Percentiles rank a stretch among this genome's conserved stretches.
phyloP scores from a whole-genome alignment of 2,888 invertebrate species.

The Callimorpha dominula region DNA sequence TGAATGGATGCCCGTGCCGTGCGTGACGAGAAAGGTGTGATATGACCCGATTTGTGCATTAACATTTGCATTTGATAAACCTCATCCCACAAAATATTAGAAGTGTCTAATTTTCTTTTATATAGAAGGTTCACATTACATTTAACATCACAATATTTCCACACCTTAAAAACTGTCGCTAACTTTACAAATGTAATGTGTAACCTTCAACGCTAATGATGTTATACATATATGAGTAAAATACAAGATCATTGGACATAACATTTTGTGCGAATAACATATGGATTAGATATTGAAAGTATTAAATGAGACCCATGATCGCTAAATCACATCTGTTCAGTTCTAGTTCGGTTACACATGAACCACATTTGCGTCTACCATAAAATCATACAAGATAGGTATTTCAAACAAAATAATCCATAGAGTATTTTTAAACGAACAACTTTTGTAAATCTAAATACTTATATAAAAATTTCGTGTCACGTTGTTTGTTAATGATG shows the following conservation, averaged over 20 bases:
- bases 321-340: background rate
- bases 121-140: background rate
- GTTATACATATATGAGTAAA: background rate
- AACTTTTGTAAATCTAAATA: no score
- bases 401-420: background rate
- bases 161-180: background rate
- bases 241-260: constrained; percentile 1
- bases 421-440: background rate
- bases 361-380: background rate
- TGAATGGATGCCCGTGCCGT: constrained; percentile 28
- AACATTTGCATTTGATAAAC: background rate
- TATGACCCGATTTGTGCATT: constrained; percentile 3
- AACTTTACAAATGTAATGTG: no score
- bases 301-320: constrained; percentile 1
- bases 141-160: background rate
- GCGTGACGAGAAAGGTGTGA: constrained; percentile 26
- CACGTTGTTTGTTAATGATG: no score
- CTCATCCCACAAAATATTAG: constrained; percentile 4
- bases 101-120: background rate
- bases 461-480: no score
- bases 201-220: constrained; percentile 1
- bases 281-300: constrained; percentile 5
- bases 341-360: constrained; percentile 42
- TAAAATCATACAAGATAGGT: background rate
- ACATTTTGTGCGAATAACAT: constrained; percentile 9